Percentiles rank a stretch among this genome's conserved stretches.
Conservation (phyloP, 37 sponge, comb jelly and placozoan genomes). For the Eunapius fragilis region DNA sequence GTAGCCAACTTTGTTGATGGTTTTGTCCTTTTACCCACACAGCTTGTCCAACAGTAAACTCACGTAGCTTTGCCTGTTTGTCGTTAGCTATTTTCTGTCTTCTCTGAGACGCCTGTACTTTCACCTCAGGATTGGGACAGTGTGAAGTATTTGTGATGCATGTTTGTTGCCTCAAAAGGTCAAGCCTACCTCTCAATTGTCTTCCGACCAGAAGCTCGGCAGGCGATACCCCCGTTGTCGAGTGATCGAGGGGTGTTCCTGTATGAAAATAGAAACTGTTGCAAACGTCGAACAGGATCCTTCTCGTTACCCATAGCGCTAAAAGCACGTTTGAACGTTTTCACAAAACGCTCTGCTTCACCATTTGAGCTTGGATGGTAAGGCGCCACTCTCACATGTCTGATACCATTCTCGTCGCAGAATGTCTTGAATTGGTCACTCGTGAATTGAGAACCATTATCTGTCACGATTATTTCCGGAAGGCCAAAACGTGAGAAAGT, state of each 20-base stretch:
- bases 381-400: slow-evolving; percentile 23
- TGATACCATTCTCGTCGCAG: slow-evolving; percentile 16
- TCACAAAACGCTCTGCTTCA: slow-evolving; percentile 25
- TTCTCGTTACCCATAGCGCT: not conserved
- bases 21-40: not conserved
- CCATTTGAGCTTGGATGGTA: slow-evolving; percentile 51
- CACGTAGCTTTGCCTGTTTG: not conserved
- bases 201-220: too few species aligned
- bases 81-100: not conserved
- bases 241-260: too few species aligned
- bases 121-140: not conserved
- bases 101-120: not conserved
- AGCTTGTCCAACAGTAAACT: not conserved
- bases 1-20: too few species aligned
- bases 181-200: not conserved
- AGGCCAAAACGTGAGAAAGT: not conserved
- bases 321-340: slow-evolving; percentile 26
- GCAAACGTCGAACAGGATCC: not conserved
- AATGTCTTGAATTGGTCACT: slow-evolving; percentile 22
- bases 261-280: not conserved
- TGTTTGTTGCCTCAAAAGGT: not conserved
- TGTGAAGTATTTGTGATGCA: not conserved
- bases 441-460: slow-evolving; percentile 59
- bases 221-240: too few species aligned
- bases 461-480: slow-evolving; percentile 20